A percentile compares a stretch with the other conserved stretches of the same genome.
Evolutionary conservation across 2,113 vertebrate species (phyloP).

Genomic region (Budorcas taxicolor): DNA sequence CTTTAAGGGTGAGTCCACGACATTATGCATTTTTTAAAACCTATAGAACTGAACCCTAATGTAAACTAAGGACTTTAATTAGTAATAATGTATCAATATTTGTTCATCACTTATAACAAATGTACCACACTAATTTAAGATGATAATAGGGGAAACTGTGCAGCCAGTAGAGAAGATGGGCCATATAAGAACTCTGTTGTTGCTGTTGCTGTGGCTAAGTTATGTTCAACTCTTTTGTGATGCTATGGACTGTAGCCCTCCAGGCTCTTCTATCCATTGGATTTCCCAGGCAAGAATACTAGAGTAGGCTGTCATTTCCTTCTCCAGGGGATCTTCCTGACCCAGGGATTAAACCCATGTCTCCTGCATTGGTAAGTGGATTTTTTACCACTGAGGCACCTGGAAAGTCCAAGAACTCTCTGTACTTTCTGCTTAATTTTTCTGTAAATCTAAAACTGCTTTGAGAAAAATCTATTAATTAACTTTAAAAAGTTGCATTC

Average conservation of each 20-base stretch:
- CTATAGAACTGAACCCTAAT: not conserved
- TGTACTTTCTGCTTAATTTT: not conserved
- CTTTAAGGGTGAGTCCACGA: not conserved
- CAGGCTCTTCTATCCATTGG: not conserved
- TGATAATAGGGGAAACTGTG: not conserved
- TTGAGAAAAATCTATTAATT: not conserved
- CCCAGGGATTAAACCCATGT: not conserved
- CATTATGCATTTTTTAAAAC: not conserved
- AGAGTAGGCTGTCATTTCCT: not conserved
- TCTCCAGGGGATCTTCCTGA: not conserved
- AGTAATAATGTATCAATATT: not conserved
- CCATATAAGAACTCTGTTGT: not conserved
- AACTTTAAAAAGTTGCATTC: not conserved
- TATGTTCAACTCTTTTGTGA: not conserved
- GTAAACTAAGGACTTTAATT: not conserved
- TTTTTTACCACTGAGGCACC: not conserved
- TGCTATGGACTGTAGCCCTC: rapidly evolving
- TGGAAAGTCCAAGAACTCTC: not conserved
- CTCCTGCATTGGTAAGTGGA: not conserved
- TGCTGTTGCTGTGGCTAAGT: not conserved
- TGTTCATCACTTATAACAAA: not conserved
- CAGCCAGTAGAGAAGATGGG: rapidly evolving
- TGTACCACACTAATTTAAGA: not conserved
- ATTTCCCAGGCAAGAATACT: not conserved
- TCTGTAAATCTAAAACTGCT: not conserved